phyloP scores from a whole-genome alignment of 2,113 vertebrate species.

The Okapia johnstoni region DNA sequence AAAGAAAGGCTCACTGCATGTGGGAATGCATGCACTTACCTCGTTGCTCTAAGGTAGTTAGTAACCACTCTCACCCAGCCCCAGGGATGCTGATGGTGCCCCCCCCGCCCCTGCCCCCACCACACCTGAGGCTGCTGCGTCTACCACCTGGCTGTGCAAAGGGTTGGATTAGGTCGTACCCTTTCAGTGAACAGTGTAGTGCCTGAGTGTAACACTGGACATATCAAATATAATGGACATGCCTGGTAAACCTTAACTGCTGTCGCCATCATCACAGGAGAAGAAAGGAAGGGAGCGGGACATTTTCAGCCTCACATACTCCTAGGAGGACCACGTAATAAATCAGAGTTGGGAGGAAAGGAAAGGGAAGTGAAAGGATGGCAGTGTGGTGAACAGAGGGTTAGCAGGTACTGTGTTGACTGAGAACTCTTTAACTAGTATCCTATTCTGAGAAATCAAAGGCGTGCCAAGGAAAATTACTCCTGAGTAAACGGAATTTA shows the following conservation, averaged over 20 bases:
- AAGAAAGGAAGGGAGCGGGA: neutral
- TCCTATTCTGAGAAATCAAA: neutral
- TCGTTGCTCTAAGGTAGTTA: neutral
- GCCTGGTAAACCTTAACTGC: neutral
- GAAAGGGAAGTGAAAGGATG: neutral
- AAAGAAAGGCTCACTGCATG: neutral
- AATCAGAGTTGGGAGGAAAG: neutral
- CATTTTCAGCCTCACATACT: neutral
- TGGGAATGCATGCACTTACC: neutral
- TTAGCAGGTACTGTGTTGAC: no score
- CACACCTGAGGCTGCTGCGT: neutral
- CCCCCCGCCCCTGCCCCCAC: fast-evolving
- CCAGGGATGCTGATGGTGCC: neutral
- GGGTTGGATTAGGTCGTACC: neutral
- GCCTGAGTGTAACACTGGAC: neutral
- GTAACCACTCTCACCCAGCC: neutral
- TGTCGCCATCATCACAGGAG: no score
- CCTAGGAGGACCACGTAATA: neutral
- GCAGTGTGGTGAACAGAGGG: neutral
- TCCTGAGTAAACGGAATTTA: neutral
- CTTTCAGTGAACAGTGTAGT: neutral
- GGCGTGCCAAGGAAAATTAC: neutral
- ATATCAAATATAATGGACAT: fast-evolving
- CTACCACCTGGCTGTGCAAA: neutral
- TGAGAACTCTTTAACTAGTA: neutral